These are phyloP conservation scores for Ceratotherium simum DNA, from an alignment of 2,113 vertebrate genomes.

Conservation along the genomic window DNA sequence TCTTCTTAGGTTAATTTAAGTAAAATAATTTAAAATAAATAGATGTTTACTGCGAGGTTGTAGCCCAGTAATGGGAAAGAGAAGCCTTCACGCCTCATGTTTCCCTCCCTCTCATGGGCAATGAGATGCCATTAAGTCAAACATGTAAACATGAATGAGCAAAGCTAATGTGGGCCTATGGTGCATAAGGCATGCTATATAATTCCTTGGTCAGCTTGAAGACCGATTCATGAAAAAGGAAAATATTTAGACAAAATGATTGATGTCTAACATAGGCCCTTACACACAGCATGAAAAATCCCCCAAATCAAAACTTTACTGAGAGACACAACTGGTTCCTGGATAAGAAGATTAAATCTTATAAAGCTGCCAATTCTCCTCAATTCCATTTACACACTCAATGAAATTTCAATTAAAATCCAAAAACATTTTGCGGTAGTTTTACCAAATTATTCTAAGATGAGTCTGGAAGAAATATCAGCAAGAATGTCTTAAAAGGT, in stretches of 20 bases:
- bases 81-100: neutral
- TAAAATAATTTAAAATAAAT: constrained; percentile 21
- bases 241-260: neutral
- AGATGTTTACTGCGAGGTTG: neutral
- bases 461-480: neutral
- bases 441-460: constrained; percentile 9
- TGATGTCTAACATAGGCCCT: neutral
- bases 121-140: neutral
- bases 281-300: neutral
- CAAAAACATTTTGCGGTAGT: neutral
- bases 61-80: neutral
- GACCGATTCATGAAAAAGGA: neutral
- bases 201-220: neutral
- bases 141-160: neutral
- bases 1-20: constrained; percentile 57
- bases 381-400: neutral
- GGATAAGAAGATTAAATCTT: neutral
- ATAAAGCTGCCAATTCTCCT: neutral
- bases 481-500: neutral
- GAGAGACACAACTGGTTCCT: neutral
- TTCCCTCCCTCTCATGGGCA: neutral
- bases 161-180: neutral
- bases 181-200: too few species aligned
- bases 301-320: neutral
- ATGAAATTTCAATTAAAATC: constrained; percentile 40